A percentile compares a stretch with the other conserved stretches of the same genome.
Conservation (phyloP, 2,113 vertebrate species). For the Podiceps cristatus region DNA sequence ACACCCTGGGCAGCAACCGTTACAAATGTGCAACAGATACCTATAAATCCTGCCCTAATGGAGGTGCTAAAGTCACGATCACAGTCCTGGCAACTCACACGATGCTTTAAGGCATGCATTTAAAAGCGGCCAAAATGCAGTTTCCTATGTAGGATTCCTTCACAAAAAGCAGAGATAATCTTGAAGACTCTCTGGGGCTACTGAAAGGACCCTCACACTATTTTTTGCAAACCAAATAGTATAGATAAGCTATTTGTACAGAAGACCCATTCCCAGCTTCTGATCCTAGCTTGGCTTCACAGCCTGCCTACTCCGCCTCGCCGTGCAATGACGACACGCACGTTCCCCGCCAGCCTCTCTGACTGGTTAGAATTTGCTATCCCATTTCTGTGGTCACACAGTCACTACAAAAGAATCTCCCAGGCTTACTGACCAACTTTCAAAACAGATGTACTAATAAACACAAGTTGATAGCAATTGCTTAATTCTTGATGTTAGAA, state of each 20-base stretch:
- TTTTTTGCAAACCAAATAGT: background rate
- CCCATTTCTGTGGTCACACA: background rate
- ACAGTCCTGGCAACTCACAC: background rate
- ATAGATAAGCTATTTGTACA: background rate
- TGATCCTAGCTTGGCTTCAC: background rate
- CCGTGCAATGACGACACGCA: background rate
- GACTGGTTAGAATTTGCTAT: background rate
- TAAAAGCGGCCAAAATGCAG: background rate
- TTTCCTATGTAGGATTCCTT: background rate
- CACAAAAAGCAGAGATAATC: background rate
- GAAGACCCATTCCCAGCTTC: background rate
- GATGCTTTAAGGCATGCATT: background rate
- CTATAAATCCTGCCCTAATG: background rate
- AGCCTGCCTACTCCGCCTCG: accelerated
- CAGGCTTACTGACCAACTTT: background rate
- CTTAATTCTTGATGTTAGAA: background rate
- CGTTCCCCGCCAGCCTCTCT: background rate
- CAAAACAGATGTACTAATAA: background rate
- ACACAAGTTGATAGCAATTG: background rate
- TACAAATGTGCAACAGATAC: background rate
- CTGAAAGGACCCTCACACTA: background rate
- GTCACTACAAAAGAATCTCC: background rate
- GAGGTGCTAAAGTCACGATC: background rate
- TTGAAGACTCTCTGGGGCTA: background rate
- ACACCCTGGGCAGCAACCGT: background rate